phyloP scores from a whole-genome alignment of 2,888 invertebrate species.

The Tillus elongatus region DNA sequence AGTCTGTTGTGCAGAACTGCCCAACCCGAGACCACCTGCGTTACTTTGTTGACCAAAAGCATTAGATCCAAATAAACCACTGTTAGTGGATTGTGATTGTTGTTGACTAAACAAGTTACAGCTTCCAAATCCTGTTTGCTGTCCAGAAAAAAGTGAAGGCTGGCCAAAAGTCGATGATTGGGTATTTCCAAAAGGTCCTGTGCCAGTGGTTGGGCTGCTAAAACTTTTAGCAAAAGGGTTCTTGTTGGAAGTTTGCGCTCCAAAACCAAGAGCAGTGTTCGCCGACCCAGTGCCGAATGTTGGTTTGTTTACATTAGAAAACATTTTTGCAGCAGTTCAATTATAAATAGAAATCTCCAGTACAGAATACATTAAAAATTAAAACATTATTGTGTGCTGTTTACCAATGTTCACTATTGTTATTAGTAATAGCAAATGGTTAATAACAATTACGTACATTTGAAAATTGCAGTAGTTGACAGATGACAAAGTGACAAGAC shows the following conservation, averaged over 20 bases:
- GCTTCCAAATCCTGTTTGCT: conserved; percentile 31
- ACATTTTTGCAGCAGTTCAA: too few species aligned
- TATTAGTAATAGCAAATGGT: too few species aligned
- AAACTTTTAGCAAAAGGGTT: conserved; percentile 31
- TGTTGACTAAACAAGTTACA: conserved; percentile 39
- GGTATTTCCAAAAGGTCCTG: not conserved
- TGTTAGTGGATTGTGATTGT: conserved; percentile 44
- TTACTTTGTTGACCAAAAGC: conserved; percentile 48
- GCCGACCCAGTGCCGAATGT: conserved; percentile 32
- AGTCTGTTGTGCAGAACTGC: conserved; percentile 31
- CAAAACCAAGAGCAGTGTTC: conserved; percentile 50
- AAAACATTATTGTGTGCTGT: too few species aligned
- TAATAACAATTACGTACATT: too few species aligned
- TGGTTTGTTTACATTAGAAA: conserved; percentile 30
- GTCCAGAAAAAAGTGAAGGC: conserved; percentile 10
- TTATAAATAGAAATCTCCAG: too few species aligned
- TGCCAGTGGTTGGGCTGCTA: not conserved
- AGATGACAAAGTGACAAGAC: too few species aligned
- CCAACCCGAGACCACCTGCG: conserved; percentile 52
- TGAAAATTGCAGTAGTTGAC: too few species aligned
- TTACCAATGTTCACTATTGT: too few species aligned
- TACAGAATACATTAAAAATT: too few species aligned
- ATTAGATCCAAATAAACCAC: conserved; percentile 54
- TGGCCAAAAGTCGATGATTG: not conserved
- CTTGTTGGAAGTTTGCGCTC: conserved; percentile 49